Evolutionary conservation across 37 sponge, comb jelly and placozoan species (phyloP).

Genomic region (Diacarnus erythraeanus): DNA sequence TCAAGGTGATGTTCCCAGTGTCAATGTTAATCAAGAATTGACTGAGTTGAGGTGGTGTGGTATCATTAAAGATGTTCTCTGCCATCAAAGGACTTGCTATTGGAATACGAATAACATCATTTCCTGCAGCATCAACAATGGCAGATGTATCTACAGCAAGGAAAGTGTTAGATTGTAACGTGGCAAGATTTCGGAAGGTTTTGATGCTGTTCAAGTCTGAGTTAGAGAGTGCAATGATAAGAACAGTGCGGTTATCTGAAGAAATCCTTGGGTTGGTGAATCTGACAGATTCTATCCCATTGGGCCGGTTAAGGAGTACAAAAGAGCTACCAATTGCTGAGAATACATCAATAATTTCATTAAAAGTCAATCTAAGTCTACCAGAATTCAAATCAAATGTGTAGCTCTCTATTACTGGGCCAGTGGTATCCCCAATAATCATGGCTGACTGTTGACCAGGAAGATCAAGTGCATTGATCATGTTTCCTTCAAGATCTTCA

Average conservation of each 20-base stretch:
- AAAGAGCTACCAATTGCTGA: slow-evolving; percentile 38
- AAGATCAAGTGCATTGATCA: slow-evolving; percentile 13
- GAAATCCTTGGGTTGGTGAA: slow-evolving; percentile 21
- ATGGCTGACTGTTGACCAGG: slow-evolving; percentile 30
- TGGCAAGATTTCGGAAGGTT: slow-evolving; percentile 31
- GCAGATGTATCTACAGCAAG: slow-evolving; percentile 32
- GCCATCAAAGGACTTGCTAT: slow-evolving; percentile 28
- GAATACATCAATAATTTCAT: slow-evolving; percentile 61
- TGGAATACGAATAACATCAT: slow-evolving; percentile 26
- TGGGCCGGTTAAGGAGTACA: slow-evolving; percentile 33
- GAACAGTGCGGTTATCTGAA: slow-evolving; percentile 27
- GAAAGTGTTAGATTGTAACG: slow-evolving; percentile 54
- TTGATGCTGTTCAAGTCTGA: slow-evolving; percentile 70
- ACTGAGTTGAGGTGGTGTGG: slow-evolving; percentile 42
- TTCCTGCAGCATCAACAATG: slow-evolving; percentile 58
- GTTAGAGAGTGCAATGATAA: slow-evolving; percentile 41
- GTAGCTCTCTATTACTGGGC: slow-evolving; percentile 47
- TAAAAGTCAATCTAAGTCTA: slow-evolving; percentile 54
- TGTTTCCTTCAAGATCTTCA: slow-evolving; percentile 61
- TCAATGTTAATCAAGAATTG: slow-evolving; percentile 61
- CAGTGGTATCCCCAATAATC: slow-evolving; percentile 49
- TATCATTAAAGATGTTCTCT: slow-evolving; percentile 35
- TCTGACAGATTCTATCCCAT: slow-evolving; percentile 36
- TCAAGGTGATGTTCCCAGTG: slow-evolving; percentile 67
- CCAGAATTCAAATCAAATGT: slow-evolving; percentile 65